Conservation (phyloP, 2,888 invertebrate genomes). For the Sarcophaga subvicina region DNA sequence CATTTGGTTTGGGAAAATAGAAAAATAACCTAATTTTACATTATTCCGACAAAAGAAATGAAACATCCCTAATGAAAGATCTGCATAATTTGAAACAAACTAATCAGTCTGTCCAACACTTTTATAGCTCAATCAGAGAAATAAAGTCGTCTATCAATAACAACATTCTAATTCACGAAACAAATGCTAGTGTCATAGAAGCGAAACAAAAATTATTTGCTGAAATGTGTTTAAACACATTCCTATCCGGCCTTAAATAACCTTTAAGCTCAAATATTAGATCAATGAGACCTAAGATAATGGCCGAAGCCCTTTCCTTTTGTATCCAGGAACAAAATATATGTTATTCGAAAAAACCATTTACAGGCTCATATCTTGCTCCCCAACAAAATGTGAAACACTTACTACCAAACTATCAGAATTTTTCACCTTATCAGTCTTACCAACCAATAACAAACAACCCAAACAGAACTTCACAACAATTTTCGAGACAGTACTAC, state of each 20-base stretch:
- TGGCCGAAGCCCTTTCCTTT: conserved; percentile 36
- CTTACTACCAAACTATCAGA: conserved; percentile 21
- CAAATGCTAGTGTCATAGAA: conserved; percentile 13
- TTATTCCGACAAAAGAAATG: no score
- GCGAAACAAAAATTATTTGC: conserved; percentile 36
- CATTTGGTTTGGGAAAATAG: not conserved
- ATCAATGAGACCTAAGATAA: conserved; percentile 25
- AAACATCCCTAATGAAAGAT: conserved; percentile 63
- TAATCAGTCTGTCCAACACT: conserved; percentile 47
- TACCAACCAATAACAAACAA: conserved; percentile 32
- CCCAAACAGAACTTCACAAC: conserved; percentile 20
- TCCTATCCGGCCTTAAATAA: conserved; percentile 44
- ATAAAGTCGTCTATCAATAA: conserved; percentile 65
- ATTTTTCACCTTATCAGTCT: not conserved
- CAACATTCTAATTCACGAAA: conserved; percentile 40
- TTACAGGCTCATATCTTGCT: conserved; percentile 12
- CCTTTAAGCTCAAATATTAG: conserved; percentile 38
- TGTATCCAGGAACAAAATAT: conserved; percentile 43
- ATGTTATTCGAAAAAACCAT: conserved; percentile 17
- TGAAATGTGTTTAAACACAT: conserved; percentile 39
- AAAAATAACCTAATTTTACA: conserved; percentile 49
- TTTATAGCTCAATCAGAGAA: conserved; percentile 63
- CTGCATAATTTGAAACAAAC: conserved; percentile 63
- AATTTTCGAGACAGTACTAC: conserved; percentile 11
- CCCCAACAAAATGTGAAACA: conserved; percentile 20